Percentiles rank a stretch among this genome's conserved stretches.
Conservation (phyloP, 2,113 vertebrate genomes). For the Cryptotis parvus region DNA sequence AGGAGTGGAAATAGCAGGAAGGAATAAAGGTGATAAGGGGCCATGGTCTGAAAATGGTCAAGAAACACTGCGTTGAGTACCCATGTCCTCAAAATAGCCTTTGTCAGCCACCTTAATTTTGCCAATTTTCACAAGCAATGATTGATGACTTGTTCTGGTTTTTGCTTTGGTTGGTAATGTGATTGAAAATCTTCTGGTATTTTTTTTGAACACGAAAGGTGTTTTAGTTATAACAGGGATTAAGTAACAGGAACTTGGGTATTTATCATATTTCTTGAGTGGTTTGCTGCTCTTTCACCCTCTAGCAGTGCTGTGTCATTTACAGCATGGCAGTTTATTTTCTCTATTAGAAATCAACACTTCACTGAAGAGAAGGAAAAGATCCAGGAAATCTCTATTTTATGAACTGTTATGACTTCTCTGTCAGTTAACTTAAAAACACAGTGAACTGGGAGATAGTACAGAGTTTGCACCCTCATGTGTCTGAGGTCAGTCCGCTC, state of each 20-base stretch:
- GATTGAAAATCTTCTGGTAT: constrained; percentile 5
- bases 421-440: constrained; percentile 30
- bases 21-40: no score
- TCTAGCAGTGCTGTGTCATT: not conserved
- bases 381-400: not conserved
- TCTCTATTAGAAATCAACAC: constrained; percentile 23
- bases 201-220: not conserved
- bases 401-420: constrained; percentile 10
- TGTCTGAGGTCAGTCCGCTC: no score
- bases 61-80: not conserved
- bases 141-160: not conserved
- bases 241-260: not conserved
- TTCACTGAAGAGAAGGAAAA: constrained; percentile 12
- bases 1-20: no score
- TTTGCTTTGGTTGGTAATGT: constrained; percentile 19
- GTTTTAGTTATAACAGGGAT: not conserved
- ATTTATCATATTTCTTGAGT: not conserved
- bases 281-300: not conserved
- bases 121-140: not conserved
- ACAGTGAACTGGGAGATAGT: not conserved
- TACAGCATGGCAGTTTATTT: not conserved
- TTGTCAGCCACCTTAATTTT: not conserved
- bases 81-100: not conserved
- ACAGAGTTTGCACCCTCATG: no score
- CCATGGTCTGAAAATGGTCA: no score